Percentiles rank a stretch among this genome's conserved stretches.
Conservation (phyloP, 2,888 invertebrate genomes). For the Allacma fusca region DNA sequence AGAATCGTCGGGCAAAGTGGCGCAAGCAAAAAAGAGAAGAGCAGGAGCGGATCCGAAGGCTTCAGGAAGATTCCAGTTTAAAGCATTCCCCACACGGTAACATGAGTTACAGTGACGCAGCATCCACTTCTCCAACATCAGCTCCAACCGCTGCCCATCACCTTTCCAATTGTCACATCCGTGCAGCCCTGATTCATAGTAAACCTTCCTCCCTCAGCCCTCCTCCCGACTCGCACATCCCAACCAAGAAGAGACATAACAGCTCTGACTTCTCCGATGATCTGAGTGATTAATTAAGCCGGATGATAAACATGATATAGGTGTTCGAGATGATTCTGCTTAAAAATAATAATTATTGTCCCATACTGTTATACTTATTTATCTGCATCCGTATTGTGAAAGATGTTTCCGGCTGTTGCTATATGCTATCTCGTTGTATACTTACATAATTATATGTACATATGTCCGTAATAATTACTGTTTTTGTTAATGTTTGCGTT, state of each 20-base stretch:
- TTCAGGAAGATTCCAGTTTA: conserved; percentile 75
- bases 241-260: conserved; percentile 35
- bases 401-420: too few relatives aligned
- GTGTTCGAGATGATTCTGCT: not conserved
- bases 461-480: too few relatives aligned
- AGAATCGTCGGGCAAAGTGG: conserved; percentile 95
- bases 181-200: conserved; percentile 10
- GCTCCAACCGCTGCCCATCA: not conserved
- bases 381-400: too few relatives aligned
- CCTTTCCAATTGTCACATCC: conserved; percentile 21
- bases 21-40: conserved; percentile 87
- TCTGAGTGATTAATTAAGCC: conserved; percentile 53
- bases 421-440: too few relatives aligned
- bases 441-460: too few relatives aligned
- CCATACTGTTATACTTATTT: too few relatives aligned
- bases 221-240: conserved; percentile 23
- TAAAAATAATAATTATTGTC: too few relatives aligned
- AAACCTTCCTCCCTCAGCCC: conserved; percentile 18
- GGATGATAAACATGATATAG: not conserved
- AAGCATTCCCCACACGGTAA: conserved; percentile 23
- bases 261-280: conserved; percentile 59
- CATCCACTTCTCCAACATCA: not conserved
- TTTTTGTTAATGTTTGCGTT: too few relatives aligned
- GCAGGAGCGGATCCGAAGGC: conserved; percentile 75
- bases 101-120: not conserved